Conservation (phyloP, 2,888 invertebrate genomes). For the Stenodera caucasica region DNA sequence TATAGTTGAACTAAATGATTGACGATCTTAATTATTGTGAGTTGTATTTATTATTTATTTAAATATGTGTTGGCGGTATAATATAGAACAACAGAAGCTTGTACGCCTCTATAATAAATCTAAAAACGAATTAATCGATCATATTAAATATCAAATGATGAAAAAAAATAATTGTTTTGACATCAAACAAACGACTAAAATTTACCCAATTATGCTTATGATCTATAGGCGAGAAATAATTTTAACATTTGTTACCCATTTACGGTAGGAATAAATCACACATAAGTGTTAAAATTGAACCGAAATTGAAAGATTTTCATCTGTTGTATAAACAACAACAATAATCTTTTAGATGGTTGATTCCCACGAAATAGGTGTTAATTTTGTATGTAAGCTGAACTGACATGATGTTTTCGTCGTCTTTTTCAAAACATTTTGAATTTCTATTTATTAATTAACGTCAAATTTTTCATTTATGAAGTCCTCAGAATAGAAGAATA, state of each 20-base stretch:
- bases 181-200: not conserved
- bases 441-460: conserved; percentile 23
- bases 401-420: conserved; percentile 17
- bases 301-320: conserved; percentile 40
- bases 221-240: conserved; percentile 19
- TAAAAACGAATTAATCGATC: not conserved
- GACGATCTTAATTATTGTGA: conserved; percentile 25
- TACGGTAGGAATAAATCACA: conserved; percentile 48
- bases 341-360: conserved; percentile 20
- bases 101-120: conserved; percentile 8
- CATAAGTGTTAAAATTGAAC: conserved; percentile 47
- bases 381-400: conserved; percentile 33
- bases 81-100: conserved; percentile 19
- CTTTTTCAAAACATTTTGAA: conserved; percentile 20
- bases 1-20: conserved; percentile 15
- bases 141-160: not conserved
- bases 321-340: conserved; percentile 39
- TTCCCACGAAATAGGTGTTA: conserved; percentile 47
- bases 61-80: conserved; percentile 21
- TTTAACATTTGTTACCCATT: conserved; percentile 29
- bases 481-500: conserved; percentile 17
- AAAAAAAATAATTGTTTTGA: not conserved
- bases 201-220: conserved; percentile 25
- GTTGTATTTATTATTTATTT: conserved; percentile 23
- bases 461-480: conserved; percentile 22